phyloP scores from a whole-genome alignment of 2,888 invertebrate species.

The Steinernema hermaphroditum region DNA sequence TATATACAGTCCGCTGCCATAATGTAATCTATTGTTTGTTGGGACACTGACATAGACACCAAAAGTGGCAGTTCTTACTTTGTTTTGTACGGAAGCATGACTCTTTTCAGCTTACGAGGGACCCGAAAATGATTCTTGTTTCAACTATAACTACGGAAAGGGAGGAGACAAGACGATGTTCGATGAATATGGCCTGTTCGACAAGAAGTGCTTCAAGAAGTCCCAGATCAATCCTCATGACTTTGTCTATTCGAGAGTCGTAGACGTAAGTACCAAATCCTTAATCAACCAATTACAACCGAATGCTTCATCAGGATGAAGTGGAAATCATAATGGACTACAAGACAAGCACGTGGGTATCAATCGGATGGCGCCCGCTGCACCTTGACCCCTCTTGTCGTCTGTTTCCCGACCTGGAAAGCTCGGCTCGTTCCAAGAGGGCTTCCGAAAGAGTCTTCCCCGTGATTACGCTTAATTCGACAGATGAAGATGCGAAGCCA shows the following conservation, averaged over 20 bases:
- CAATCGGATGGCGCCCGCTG: conserved; percentile 61
- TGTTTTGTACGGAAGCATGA: neutral
- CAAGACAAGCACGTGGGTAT: conserved; percentile 53
- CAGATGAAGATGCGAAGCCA: neutral
- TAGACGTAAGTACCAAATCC: conserved; percentile 39
- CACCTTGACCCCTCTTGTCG: conserved; percentile 58
- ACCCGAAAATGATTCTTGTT: conserved; percentile 36
- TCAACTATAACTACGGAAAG: conserved; percentile 36
- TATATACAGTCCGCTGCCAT: no score
- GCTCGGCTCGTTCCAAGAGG: conserved; percentile 14
- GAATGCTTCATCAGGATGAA: conserved; percentile 48
- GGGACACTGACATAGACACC: no score
- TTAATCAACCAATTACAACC: conserved; percentile 28
- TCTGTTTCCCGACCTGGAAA: conserved; percentile 63
- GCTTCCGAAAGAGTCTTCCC: neutral
- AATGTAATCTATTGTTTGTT: no score
- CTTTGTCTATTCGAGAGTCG: conserved; percentile 49
- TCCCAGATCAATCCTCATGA: conserved; percentile 47
- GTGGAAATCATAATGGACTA: conserved; percentile 63
- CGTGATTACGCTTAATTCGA: neutral
- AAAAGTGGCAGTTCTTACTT: no score
- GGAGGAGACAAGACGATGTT: conserved; percentile 34
- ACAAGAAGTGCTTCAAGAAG: conserved; percentile 53
- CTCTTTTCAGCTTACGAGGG: neutral
- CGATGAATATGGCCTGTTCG: conserved; percentile 58